These are phyloP conservation scores for Poecile atricapillus DNA, from an alignment of 2,113 vertebrate genomes.

Conservation along the genomic window DNA sequence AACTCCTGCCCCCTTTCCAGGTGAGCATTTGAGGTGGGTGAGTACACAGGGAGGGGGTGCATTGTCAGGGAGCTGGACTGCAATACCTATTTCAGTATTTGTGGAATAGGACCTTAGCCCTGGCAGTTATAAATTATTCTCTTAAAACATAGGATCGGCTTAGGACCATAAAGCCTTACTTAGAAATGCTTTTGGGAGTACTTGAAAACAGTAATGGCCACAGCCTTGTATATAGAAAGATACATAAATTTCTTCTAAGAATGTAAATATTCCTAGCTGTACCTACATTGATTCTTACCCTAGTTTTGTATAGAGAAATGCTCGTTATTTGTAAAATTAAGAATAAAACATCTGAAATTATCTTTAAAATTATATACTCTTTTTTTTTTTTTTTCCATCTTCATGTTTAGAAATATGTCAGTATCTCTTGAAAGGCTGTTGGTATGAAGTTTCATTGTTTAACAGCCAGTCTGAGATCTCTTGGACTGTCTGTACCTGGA, in stretches of 20 bases:
- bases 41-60: not conserved
- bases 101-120: not conserved
- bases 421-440: not conserved
- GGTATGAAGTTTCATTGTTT: not conserved
- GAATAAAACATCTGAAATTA: slow-evolving; percentile 33
- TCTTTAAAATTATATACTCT: not conserved
- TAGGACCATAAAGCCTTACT: not conserved
- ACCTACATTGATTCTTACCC: not conserved
- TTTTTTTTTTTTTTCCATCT: not conserved
- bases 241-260: not conserved
- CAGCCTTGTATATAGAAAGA: not conserved
- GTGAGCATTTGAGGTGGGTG: not conserved
- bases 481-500: not conserved
- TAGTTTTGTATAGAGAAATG: not conserved
- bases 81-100: not conserved
- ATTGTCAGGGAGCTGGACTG: not conserved
- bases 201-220: not conserved
- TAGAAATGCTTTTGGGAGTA: not conserved
- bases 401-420: not conserved
- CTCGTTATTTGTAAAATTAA: slow-evolving; percentile 11
- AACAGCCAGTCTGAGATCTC: not conserved
- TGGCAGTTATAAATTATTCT: not conserved
- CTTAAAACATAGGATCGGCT: not conserved
- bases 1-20: not conserved
- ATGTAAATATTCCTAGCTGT: slow-evolving; percentile 15